Base-by-base conservation (phyloP, 2,797 vertebrate genomes). In the Rhyacichthys aspro region DNA sequence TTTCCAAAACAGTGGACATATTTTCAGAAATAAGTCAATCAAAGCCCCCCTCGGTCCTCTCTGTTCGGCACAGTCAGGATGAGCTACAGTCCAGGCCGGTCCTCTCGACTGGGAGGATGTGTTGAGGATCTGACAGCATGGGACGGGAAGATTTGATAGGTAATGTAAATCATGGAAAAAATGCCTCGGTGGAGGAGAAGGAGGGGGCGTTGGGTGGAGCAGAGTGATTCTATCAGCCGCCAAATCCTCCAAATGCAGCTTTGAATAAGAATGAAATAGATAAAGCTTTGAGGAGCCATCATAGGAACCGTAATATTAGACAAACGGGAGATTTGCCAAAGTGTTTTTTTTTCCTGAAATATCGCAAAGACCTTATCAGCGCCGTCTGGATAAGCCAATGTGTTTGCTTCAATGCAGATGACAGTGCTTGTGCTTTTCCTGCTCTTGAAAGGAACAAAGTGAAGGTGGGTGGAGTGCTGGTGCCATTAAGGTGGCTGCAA, bases 181-280 rank as follows among this genome's bases (percentile, higher is more conserved):
- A 69, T 66, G 75, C 77, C 55, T 81, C 62, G 58, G 56, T 62
- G 64, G 48, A 67, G 59, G 69, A 49, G 61, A 9, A 17, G 18
- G 50, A 33, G 19, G 36, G 3, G 39, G 11, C 4, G 18, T 11
- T 28, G 15, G 42, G 11, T 9, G 36, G 48, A 71, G 68, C 28
- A 2, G 64, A 71, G 78, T 0, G 59, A 77, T 88, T 74, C 74
- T 73, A 83, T 89, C 84, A 70, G 57, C 61, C 70, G 47, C 73
- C 78, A 81, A 88, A 87, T 84, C 83, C 84, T 77, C 67, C 67
- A 86, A 81, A 87, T 82, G 73, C 74, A 73, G 74, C 78, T 84
- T 80, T 85, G 83, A 87, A 85, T 85, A 69, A 78, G 66, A 88
- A 84, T 85, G 82, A 83, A 83, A 85, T 11, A 83, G 83, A 88